Base-by-base conservation (phyloP, 1,140 invertebrate genomes). In the Caenorhabditis latens region DNA sequence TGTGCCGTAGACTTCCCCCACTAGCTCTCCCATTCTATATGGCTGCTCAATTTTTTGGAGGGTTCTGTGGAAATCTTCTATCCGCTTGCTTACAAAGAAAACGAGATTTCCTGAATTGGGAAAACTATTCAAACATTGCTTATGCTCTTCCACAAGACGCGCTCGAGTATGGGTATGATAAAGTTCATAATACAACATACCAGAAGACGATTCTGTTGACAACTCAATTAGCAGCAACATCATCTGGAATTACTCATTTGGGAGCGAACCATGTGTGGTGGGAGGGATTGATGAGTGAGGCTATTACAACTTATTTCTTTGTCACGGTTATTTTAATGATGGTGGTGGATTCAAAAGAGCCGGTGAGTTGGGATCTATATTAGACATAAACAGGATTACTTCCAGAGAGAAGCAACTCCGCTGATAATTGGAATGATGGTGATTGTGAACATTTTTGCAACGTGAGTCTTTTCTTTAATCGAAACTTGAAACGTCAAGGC, bases 371-470 rank as follows among this genome's bases (percentile, higher is more conserved):
- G 5, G n/a, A 21, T 53, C 16, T 1, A 24, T 50, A 48, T 79
- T 4, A 71, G 2, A n/a, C 16, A 19, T 21, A 13, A 11, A 24
- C 11, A 4, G 8, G 4, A 7, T 50, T 50, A 21, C 9, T 79
- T 79, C 24, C 43, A 79, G 71, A 50, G 19, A 1, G 71, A 79
- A 50, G 71, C 40, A 50, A 90, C 92, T 11, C 91, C 92, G 19
- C 71, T 93, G 2, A 90, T 91, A 11, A 92, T 93, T 82, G 93
- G 93, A 16, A 90, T 93, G 42, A 89, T 91, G n/a, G 90, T 93
- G 9, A 86, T 88, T n/a, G 90, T 91, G 5, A 90, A 90, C 87
- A 91, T 93, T 58, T 87, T 92, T 58, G 91, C 91, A n/a, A 92
- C 90, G 84, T 84, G 32, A 84, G 84, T n/a, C 43, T 19, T 83